phyloP scores from a whole-genome alignment of 2,888 invertebrate species.

The Phyto melanocephala region DNA sequence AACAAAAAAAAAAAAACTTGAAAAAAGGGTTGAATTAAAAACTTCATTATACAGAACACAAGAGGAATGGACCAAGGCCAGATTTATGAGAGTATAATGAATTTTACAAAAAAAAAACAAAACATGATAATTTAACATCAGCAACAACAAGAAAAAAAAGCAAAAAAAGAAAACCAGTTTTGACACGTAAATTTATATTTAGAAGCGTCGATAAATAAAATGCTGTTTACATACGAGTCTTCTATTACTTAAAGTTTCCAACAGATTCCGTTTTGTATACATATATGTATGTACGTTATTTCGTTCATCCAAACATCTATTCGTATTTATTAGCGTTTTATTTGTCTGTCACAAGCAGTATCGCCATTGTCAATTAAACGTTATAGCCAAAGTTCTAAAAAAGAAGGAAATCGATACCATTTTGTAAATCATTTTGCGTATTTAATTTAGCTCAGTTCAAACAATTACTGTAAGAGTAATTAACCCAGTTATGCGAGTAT shows the following conservation, averaged over 20 bases:
- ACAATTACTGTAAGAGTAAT: no score
- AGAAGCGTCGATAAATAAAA: conserved; percentile 32
- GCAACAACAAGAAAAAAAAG: background rate
- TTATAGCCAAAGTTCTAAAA: no score
- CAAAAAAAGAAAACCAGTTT: conserved; percentile 57
- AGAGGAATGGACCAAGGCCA: conserved; percentile 59
- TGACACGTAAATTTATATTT: conserved; percentile 60
- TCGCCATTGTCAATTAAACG: no score
- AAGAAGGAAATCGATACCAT: no score
- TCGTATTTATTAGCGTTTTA: background rate
- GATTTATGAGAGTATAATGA: conserved; percentile 52
- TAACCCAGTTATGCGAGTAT: no score
- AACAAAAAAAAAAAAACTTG: conserved; percentile 20
- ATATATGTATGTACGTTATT: background rate
- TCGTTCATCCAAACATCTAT: conserved; percentile 7
- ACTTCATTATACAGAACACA: background rate
- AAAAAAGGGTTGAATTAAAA: conserved; percentile 42
- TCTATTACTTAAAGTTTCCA: conserved; percentile 24
- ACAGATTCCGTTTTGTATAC: conserved; percentile 53
- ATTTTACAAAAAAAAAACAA: conserved; percentile 21
- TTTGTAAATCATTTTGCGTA: no score
- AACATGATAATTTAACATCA: no score
- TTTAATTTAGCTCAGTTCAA: no score
- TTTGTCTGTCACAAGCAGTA: background rate
- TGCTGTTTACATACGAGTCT: background rate